Evolutionary conservation across 1,140 invertebrate genomes (phyloP), one percentile per base, ranked within the genome.

Genomic region (Drosophila kikkawai): DNA sequence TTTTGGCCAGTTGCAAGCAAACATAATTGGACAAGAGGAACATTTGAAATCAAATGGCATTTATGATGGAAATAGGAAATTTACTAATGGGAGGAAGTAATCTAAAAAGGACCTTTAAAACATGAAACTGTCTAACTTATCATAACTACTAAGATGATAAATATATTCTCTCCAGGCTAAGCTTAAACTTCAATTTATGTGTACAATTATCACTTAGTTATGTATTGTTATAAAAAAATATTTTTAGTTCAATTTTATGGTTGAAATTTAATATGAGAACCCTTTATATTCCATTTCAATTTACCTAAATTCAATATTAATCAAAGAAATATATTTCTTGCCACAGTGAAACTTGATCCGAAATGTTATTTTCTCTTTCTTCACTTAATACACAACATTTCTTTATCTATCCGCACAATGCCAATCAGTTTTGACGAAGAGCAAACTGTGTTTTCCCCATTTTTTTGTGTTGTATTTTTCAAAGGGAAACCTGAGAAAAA

Each of bases 331-430:
- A n/a, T n/a, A 5, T 7, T 50, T 50, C n/a, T 17, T 50, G 26
- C 15, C 48, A 50, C 9, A 9, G 15, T 17, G 48, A 9, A 51
- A 51, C 26, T 17, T 51, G 48, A 51, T 29, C 48, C 15, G 12
- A 9, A n/a, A 17, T 1, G 4, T 32, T 17, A 2, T 34, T 51
- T 17, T 51, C 9, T 34, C 11, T 13, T 7, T 13, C 13, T 55
- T 22, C 34, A 9, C 3, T 39, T 22, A 11, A 12, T 32, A 55
- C 22, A 41, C 36, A 42, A 39, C 26, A 57, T 12, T 57, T 19
- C 55, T 57, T 42, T 57, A 26, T 57, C 36, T 17, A 26, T 26
- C 9, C 19, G 1, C 53, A 26, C 50, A 64, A 57, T 57, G 34
- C 50, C 36, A 57, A 29, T 41, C 51, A 41, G 17, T 29, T 57